These are phyloP conservation scores for Synergus umbraculus DNA, from an alignment of 2,888 invertebrate genomes.

Conservation along the genomic window DNA sequence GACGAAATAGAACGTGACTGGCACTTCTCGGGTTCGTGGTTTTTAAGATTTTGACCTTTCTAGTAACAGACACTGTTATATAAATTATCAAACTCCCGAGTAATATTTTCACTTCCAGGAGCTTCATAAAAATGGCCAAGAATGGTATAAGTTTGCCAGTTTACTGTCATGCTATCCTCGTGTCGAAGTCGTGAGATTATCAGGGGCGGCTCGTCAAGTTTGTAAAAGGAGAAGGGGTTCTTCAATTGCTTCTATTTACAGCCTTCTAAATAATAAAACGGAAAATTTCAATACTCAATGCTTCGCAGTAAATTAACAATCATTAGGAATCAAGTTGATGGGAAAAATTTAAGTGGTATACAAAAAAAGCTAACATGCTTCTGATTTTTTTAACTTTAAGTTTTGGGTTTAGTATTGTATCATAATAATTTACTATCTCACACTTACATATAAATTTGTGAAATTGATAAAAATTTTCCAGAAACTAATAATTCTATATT, in stretches of 20 bases:
- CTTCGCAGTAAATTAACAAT: not conserved
- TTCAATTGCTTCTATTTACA: not conserved
- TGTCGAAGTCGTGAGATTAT: not conserved
- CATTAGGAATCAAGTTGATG: not conserved
- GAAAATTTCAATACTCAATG: not conserved
- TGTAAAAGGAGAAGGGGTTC: slow-evolving; percentile 8
- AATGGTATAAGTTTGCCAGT: not conserved
- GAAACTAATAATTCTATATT: not conserved
- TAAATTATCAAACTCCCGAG: not conserved
- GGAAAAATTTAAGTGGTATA: no score
- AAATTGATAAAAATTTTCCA: not conserved
- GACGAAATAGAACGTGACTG: slow-evolving; percentile 15
- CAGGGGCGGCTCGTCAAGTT: slow-evolving; percentile 28
- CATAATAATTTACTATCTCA: not conserved
- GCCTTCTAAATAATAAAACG: not conserved
- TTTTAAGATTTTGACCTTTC: not conserved
- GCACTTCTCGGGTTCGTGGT: not conserved
- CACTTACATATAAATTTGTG: not conserved
- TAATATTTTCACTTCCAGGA: not conserved
- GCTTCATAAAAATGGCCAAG: not conserved
- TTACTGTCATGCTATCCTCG: slow-evolving; percentile 2
- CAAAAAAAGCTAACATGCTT: no score
- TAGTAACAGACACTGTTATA: not conserved
- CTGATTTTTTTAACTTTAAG: no score
- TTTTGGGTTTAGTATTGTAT: no score